Conservation (phyloP, 2,797 vertebrate species). For the Hypotaenidia okinawae region DNA sequence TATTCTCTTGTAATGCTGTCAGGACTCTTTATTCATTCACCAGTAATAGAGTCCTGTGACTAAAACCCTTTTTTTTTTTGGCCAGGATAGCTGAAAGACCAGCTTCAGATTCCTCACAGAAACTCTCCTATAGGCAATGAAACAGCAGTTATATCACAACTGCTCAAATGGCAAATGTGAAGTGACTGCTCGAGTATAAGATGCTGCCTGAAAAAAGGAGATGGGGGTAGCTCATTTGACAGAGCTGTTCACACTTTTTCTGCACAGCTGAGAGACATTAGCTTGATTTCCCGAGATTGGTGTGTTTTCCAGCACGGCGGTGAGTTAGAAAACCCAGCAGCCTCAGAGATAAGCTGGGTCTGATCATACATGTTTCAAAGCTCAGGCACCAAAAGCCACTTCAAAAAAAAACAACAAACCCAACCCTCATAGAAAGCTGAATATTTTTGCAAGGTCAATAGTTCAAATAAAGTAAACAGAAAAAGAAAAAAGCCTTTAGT, state of each 20-base stretch:
- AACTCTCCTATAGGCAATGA: conserved; percentile 76
- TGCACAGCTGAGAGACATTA: conserved; percentile 80
- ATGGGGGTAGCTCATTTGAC: conserved; percentile 78
- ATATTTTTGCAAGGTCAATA: conserved; percentile 52
- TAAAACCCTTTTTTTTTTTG: conserved; percentile 58
- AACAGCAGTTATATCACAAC: conserved; percentile 69
- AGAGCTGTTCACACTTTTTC: conserved; percentile 81
- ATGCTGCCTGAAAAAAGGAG: conserved; percentile 67
- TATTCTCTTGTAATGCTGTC: conserved; percentile 56
- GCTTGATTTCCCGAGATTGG: conserved; percentile 73
- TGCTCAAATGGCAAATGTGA: conserved; percentile 78
- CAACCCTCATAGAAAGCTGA: conserved; percentile 33
- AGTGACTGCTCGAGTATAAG: conserved; percentile 76
- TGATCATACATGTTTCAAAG: conserved; percentile 68
- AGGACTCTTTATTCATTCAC: conserved; percentile 62
- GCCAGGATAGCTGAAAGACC: conserved; percentile 58
- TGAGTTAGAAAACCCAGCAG: conserved; percentile 46
- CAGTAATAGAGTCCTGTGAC: conserved; percentile 61
- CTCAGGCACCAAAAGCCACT: conserved; percentile 58
- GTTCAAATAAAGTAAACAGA: not conserved
- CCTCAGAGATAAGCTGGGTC: conserved; percentile 52
- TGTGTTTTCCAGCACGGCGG: conserved; percentile 56
- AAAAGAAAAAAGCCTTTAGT: not conserved
- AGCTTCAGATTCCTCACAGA: conserved; percentile 62
- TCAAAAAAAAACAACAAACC: not conserved